These are phyloP conservation scores for Nemurella pictetii DNA, from an alignment of 2,888 invertebrate genomes.

Conservation along the genomic window DNA sequence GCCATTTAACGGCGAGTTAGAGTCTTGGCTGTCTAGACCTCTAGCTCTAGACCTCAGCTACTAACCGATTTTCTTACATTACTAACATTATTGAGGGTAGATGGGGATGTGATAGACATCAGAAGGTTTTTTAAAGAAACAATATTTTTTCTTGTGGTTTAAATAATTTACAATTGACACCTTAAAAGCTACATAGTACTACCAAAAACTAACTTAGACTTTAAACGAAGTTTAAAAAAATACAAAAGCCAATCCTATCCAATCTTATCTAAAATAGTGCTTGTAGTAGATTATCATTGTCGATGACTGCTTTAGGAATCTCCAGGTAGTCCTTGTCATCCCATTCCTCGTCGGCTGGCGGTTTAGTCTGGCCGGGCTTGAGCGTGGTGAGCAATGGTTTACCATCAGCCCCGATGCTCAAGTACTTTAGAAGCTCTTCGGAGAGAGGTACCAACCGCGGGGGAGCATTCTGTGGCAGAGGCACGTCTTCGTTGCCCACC, in stretches of 20 bases:
- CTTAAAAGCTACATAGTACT: no score
- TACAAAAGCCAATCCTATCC: not conserved
- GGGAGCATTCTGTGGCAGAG: constrained; percentile 67
- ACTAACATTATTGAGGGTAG: no score
- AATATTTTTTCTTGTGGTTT: no score
- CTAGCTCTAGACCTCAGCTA: no score
- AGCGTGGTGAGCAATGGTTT: constrained; percentile 63
- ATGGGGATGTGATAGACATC: no score
- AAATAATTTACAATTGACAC: no score
- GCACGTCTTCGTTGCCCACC: constrained; percentile 58
- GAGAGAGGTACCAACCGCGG: constrained; percentile 55
- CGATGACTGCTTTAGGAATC: constrained; percentile 49
- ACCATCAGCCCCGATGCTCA: constrained; percentile 63
- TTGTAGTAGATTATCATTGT: not conserved
- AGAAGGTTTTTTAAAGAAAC: no score
- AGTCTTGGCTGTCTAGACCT: no score
- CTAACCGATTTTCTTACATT: no score
- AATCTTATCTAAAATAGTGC: not conserved
- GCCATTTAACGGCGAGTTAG: no score
- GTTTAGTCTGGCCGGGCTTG: constrained; percentile 56
- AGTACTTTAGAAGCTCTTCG: constrained; percentile 61
- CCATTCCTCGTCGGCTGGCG: constrained; percentile 64
- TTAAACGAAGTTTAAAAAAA: no score
- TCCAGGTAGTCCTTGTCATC: constrained; percentile 70
- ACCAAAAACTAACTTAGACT: no score